Conservation (phyloP, 2,113 vertebrate species). For the Megaptera novaeangliae region DNA sequence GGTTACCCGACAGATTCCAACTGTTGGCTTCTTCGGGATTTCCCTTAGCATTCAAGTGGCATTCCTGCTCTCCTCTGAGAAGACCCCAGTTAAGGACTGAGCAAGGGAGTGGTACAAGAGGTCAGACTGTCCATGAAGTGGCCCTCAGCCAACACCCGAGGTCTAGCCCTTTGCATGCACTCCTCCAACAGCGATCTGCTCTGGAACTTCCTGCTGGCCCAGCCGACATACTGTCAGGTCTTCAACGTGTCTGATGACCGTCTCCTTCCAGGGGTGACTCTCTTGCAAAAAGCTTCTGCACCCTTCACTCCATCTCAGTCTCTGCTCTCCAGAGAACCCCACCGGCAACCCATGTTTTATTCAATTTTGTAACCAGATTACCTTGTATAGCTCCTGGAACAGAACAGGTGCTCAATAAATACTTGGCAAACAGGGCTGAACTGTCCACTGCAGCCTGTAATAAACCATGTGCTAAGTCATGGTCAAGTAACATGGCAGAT, state of each 20-base stretch:
- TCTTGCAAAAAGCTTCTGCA: not conserved
- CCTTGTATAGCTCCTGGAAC: not conserved
- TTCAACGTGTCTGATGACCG: not conserved
- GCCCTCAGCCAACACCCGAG: not conserved
- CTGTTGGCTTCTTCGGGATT: not conserved
- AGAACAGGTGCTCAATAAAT: not conserved
- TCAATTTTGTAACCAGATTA: not conserved
- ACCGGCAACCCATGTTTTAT: not conserved
- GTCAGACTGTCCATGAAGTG: not conserved
- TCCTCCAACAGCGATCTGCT: not conserved
- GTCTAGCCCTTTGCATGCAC: not conserved
- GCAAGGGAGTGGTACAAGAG: not conserved
- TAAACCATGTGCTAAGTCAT: not conserved
- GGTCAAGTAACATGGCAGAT: not conserved
- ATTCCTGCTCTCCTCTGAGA: not conserved
- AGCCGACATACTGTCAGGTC: not conserved
- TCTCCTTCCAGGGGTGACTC: not conserved
- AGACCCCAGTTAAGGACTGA: not conserved
- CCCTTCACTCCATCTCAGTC: not conserved
- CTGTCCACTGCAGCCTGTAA: not conserved
- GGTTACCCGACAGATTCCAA: not conserved
- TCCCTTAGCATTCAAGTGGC: not conserved
- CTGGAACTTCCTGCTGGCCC: not conserved
- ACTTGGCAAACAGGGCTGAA: not conserved
- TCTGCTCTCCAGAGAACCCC: not conserved